Evolutionary conservation across 92 coral and sea anemone genomes (phyloP).

Genomic region (Siderastrea radians): DNA sequence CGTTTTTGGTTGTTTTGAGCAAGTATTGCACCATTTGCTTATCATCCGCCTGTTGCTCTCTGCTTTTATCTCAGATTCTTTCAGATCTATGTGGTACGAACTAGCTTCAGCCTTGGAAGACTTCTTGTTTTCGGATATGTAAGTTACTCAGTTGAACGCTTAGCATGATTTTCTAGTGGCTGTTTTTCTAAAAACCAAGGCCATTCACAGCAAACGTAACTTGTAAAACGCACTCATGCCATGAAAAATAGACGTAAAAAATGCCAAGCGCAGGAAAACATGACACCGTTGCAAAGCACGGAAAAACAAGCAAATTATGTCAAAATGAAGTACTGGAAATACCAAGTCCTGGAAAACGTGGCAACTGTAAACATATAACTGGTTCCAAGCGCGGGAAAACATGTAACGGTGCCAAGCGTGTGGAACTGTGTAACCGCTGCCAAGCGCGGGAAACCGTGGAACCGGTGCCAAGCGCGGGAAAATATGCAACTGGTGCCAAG

Average conservation of each 20-base stretch:
- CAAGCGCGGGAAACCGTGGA: background rate
- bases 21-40: too few species aligned
- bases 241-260: background rate
- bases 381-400: background rate
- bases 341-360: background rate
- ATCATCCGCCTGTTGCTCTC: background rate
- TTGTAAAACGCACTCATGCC: too few species aligned
- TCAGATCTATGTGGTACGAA: conserved; percentile 98
- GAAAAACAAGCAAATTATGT: background rate
- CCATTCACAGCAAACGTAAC: too few species aligned
- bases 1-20: too few species aligned
- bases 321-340: too few species aligned
- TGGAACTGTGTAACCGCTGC: background rate
- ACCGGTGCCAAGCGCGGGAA: background rate
- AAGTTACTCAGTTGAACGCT: conserved; percentile 23
- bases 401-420: background rate
- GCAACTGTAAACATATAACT: background rate
- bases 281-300: background rate
- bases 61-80: conserved; percentile 73
- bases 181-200: too few species aligned
- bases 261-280: too few species aligned
- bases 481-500: background rate
- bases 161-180: background rate
- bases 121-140: conserved; percentile 95
- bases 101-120: conserved; percentile 92